Evolutionary conservation across 2,888 invertebrate genomes (phyloP).

Genomic region (Phytoseiulus persimilis): DNA sequence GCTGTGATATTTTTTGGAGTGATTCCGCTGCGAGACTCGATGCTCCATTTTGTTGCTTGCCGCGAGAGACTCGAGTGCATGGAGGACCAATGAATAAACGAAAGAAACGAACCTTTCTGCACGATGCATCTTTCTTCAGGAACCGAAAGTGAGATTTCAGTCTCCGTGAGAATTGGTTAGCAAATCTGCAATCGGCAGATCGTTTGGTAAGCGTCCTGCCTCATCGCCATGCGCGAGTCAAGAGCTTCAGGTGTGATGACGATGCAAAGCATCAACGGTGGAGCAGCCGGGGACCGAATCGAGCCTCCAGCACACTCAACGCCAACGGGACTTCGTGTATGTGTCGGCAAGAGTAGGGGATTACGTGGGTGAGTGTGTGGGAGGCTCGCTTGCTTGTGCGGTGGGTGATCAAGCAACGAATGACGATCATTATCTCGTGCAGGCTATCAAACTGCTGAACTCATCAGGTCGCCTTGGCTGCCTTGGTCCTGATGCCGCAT

Average conservation of each 20-base stretch:
- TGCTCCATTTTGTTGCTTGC: too few species aligned
- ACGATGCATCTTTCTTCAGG: neutral
- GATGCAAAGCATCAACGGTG: neutral
- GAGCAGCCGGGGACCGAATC: neutral
- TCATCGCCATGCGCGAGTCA: neutral
- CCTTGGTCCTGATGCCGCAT: neutral
- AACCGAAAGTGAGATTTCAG: neutral
- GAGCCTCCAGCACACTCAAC: neutral
- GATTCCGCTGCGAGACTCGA: too few species aligned
- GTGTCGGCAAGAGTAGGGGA: neutral
- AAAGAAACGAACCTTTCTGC: too few species aligned
- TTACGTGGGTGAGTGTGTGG: neutral
- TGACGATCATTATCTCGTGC: neutral
- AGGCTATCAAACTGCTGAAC: constrained; percentile 35
- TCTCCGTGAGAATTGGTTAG: neutral
- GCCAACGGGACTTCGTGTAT: neutral
- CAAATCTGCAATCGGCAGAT: neutral
- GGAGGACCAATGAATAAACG: too few species aligned
- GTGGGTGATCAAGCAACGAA: neutral
- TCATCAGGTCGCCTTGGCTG: constrained; percentile 18
- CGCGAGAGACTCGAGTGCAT: too few species aligned
- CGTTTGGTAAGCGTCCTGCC: neutral
- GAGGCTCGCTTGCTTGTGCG: neutral
- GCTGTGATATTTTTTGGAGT: neutral
- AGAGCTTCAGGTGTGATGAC: constrained; percentile 5